These are phyloP conservation scores for Anolis sagrei DNA, from an alignment of 2,113 vertebrate genomes.

Conservation along the genomic window DNA sequence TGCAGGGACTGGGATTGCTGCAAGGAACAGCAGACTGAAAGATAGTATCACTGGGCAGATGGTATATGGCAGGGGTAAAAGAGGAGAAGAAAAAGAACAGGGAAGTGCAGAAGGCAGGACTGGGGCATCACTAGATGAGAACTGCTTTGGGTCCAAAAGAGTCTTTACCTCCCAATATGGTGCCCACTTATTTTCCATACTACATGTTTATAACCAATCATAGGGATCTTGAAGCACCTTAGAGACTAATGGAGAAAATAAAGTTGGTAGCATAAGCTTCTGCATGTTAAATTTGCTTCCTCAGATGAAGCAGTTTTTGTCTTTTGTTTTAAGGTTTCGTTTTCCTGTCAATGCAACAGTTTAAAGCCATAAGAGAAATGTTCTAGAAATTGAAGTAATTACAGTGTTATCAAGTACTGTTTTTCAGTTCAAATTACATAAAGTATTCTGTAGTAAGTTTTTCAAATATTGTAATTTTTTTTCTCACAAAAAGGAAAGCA, in stretches of 20 bases:
- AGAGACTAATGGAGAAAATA: too few species aligned
- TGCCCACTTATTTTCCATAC: background rate
- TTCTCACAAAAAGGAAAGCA: background rate
- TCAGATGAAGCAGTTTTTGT: background rate
- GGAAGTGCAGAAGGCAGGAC: background rate
- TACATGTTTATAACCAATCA: background rate
- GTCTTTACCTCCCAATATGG: background rate
- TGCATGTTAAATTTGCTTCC: too few species aligned
- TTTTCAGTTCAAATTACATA: slow-evolving; percentile 12
- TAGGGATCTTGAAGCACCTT: too few species aligned
- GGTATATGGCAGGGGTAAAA: background rate
- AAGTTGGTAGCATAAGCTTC: too few species aligned
- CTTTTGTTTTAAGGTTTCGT: background rate
- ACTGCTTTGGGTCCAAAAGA: background rate
- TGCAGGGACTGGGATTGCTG: too few species aligned
- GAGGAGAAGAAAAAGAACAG: too few species aligned
- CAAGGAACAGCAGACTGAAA: background rate
- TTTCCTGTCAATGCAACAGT: slow-evolving; percentile 17
- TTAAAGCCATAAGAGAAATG: background rate
- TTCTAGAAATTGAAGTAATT: background rate
- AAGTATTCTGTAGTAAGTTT: background rate
- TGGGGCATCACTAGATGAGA: background rate
- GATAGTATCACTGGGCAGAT: background rate
- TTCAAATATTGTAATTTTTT: background rate
- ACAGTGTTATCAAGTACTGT: background rate